A percentile compares a stretch with the other conserved stretches of the same genome.
Conservation (phyloP, 2,113 vertebrate genomes). For the Lepus americanus region DNA sequence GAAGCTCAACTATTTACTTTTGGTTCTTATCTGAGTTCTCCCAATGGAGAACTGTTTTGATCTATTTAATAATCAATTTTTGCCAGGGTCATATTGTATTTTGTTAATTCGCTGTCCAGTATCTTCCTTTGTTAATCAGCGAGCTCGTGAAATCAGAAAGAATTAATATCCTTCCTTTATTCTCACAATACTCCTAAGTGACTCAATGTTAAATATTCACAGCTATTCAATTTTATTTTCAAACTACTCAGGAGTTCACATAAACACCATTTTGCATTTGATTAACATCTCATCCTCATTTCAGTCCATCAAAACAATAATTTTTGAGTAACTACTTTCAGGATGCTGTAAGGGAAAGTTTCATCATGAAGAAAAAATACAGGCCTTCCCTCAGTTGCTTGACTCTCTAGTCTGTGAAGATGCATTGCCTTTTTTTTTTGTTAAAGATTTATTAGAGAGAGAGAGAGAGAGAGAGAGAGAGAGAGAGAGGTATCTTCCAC, state of each 20-base stretch:
- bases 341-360: not conserved
- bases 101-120: slow-evolving; percentile 69
- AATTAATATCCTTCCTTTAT: slow-evolving; percentile 65
- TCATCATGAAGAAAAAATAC: not conserved
- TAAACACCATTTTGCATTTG: slow-evolving; percentile 44
- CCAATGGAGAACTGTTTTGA: slow-evolving; percentile 53
- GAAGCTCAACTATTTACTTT: not conserved
- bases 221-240: slow-evolving; percentile 61
- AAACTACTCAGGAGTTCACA: slow-evolving; percentile 16
- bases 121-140: slow-evolving; percentile 71
- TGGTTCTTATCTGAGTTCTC: slow-evolving; percentile 23
- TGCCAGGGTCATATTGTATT: slow-evolving; percentile 71
- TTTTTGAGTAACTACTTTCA: slow-evolving; percentile 23
- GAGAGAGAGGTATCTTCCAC: too few relatives aligned
- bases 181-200: slow-evolving; percentile 29
- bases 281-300: slow-evolving; percentile 58
- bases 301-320: slow-evolving; percentile 25
- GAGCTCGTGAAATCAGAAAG: slow-evolving; percentile 67
- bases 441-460: too few relatives aligned
- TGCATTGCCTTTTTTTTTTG: not conserved
- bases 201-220: slow-evolving; percentile 38
- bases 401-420: not conserved
- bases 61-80: slow-evolving; percentile 72
- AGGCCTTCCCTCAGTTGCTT: not conserved
- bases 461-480: too few relatives aligned